These are phyloP conservation scores for Nyctibius grandis DNA, from an alignment of 2,797 vertebrate species.

Conservation along the genomic window DNA sequence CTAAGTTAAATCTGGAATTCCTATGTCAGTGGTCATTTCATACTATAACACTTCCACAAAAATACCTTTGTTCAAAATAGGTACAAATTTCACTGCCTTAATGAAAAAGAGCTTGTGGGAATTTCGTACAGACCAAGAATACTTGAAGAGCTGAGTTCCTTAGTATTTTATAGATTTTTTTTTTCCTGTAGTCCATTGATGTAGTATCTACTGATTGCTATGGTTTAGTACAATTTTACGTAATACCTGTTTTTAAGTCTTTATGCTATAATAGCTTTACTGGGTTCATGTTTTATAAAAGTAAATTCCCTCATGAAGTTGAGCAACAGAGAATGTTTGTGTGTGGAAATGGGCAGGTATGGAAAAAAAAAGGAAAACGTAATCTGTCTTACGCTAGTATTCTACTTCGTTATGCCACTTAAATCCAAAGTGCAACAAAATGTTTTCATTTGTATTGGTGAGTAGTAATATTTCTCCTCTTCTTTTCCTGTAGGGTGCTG, in stretches of 20 bases:
- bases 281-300: neutral
- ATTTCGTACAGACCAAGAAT: neutral
- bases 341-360: neutral
- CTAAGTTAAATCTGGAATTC: neutral
- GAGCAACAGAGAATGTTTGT: neutral
- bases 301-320: neutral
- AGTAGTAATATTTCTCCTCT: constrained; percentile 77
- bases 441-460: constrained; percentile 51
- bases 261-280: neutral
- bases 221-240: neutral
- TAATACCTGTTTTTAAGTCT: neutral
- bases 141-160: neutral
- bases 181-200: neutral
- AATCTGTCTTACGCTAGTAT: neutral
- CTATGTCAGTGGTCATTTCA: neutral
- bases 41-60: neutral
- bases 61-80: neutral
- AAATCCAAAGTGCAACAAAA: constrained; percentile 62
- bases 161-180: neutral
- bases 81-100: neutral
- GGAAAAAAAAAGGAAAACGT: neutral
- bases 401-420: constrained; percentile 45
- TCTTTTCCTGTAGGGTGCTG: constrained; percentile 88
- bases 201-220: neutral
- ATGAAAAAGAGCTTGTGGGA: neutral